phyloP scores from a whole-genome alignment of 2,888 invertebrate species.

The Leucoma salicis region DNA sequence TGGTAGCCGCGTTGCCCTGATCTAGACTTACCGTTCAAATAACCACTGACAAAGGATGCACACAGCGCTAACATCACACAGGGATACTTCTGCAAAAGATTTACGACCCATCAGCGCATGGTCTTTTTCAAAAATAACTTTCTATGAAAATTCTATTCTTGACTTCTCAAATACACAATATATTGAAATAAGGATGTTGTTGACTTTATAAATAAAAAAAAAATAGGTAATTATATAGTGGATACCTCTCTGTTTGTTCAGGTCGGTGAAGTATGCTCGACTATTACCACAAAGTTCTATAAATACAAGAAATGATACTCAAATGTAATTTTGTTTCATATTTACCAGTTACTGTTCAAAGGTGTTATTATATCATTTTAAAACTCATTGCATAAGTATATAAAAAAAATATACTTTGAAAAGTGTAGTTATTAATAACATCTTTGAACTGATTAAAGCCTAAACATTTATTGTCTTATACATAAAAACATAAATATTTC shows the following conservation, averaged over 20 bases:
- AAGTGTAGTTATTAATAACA: slow-evolving; percentile 30
- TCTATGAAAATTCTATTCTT: slow-evolving; percentile 41
- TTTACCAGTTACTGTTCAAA: slow-evolving; percentile 54
- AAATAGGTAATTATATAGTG: slow-evolving; percentile 72
- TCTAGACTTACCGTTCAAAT: slow-evolving; percentile 86
- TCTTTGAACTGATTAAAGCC: slow-evolving; percentile 23
- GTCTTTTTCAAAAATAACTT: slow-evolving; percentile 59
- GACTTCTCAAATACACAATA: slow-evolving; percentile 32
- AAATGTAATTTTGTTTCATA: slow-evolving; percentile 75
- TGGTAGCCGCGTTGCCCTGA: slow-evolving; percentile 69
- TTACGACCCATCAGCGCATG: slow-evolving; percentile 86
- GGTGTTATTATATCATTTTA: slow-evolving; percentile 40
- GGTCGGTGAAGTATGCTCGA: slow-evolving; percentile 83
- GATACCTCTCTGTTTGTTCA: slow-evolving; percentile 82
- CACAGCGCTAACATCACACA: slow-evolving; percentile 86
- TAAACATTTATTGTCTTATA: neutral
- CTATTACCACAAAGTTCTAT: slow-evolving; percentile 84
- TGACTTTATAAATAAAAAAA: slow-evolving; percentile 50
- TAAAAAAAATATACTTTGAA: neutral
- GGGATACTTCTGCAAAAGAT: slow-evolving; percentile 91
- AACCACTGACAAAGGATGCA: slow-evolving; percentile 84
- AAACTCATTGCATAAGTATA: neutral
- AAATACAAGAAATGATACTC: slow-evolving; percentile 83
- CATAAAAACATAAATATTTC: neutral
- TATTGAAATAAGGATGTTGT: slow-evolving; percentile 45